Evolutionary conservation across 2,113 vertebrate genomes (phyloP).

Genomic region (Otus sunia): DNA sequence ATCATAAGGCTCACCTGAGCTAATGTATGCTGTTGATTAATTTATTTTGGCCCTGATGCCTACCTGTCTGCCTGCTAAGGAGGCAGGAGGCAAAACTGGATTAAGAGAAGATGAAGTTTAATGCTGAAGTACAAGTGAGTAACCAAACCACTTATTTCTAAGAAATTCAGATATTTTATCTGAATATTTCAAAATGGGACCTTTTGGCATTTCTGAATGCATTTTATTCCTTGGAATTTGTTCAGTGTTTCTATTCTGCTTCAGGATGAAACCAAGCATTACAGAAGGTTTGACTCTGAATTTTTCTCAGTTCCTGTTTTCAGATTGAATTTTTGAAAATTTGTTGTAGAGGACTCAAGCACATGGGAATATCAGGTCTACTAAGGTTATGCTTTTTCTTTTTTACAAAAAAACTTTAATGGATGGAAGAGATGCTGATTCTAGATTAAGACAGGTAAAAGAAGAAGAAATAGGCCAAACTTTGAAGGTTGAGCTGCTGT

Average conservation of each 20-base stretch:
- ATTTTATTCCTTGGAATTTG: background rate
- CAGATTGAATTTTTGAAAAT: background rate
- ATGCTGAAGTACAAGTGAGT: background rate
- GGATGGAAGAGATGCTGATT: background rate
- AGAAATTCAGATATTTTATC: background rate
- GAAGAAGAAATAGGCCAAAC: background rate
- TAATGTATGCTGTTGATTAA: background rate
- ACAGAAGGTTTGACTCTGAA: background rate
- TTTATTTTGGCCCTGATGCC: background rate
- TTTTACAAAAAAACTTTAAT: background rate
- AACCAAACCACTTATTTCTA: background rate
- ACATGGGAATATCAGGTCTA: background rate
- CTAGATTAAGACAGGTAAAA: background rate
- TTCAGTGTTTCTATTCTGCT: background rate
- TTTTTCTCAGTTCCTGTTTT: background rate
- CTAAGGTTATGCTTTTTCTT: background rate
- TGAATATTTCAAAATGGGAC: background rate
- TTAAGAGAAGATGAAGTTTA: background rate
- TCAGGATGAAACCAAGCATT: background rate
- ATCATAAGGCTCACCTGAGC: background rate
- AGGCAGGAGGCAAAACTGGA: background rate
- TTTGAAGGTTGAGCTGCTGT: background rate
- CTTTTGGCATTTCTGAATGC: background rate
- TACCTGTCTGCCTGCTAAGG: background rate
- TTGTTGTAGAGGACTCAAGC: fast-evolving